A percentile compares a stretch with the other conserved stretches of the same genome.
Conservation (phyloP, 2,888 invertebrate genomes). For the Anthophora plumipes region DNA sequence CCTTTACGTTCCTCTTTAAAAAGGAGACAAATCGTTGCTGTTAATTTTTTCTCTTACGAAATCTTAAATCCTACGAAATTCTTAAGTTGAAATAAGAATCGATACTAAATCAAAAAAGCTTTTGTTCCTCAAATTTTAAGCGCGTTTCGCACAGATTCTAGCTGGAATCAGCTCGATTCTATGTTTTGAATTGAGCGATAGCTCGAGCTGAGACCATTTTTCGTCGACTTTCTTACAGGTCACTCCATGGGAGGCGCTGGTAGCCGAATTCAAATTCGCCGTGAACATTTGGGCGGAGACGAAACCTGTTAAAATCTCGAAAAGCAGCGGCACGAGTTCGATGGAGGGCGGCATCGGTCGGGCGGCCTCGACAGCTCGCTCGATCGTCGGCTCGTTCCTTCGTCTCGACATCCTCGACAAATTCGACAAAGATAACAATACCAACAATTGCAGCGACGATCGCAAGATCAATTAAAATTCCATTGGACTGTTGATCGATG, state of each 20-base stretch:
- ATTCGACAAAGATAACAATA: constrained; percentile 77
- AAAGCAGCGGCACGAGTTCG: constrained; percentile 69
- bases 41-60: background rate
- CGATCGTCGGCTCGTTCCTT: constrained; percentile 80
- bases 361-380: constrained; percentile 76
- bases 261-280: constrained; percentile 90
- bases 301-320: constrained; percentile 87
- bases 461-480: constrained; percentile 69
- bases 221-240: constrained; percentile 85
- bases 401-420: constrained; percentile 79
- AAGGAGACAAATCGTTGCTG: background rate
- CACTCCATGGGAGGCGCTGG: constrained; percentile 89
- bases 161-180: too few relatives aligned
- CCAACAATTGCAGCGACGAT: constrained; percentile 71
- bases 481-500: background rate
- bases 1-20: background rate
- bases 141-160: too few relatives aligned
- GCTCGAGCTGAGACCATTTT: constrained; percentile 2
- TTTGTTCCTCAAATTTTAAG: too few relatives aligned
- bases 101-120: too few relatives aligned
- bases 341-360: constrained; percentile 73
- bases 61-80: too few relatives aligned
- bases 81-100: too few relatives aligned
- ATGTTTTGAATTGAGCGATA: constrained; percentile 19
- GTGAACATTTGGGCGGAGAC: constrained; percentile 90